Conservation (phyloP, 2,113 vertebrate species). For the Brachyhypopomus gauderio region DNA sequence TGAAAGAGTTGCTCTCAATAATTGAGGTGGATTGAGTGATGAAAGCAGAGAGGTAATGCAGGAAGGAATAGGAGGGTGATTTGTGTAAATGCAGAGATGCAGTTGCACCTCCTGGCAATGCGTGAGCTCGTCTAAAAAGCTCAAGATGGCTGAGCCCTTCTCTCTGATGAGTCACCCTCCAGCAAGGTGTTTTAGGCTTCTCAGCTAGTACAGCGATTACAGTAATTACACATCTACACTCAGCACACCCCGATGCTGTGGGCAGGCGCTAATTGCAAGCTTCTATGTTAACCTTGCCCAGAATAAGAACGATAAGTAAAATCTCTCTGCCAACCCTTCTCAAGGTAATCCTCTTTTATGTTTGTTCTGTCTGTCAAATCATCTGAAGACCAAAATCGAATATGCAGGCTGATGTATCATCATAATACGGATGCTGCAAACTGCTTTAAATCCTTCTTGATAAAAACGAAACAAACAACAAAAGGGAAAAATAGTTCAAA, state of each 20-base stretch:
- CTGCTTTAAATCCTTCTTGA: not conserved
- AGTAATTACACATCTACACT: constrained; percentile 37
- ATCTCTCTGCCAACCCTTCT: not conserved
- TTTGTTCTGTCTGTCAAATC: not conserved
- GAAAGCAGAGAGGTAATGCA: constrained; percentile 38
- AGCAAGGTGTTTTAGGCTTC: constrained; percentile 14
- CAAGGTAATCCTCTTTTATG: not conserved
- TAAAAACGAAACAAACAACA: not conserved
- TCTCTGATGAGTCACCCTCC: constrained; percentile 30
- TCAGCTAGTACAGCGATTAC: constrained; percentile 17
- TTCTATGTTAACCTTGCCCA: constrained; percentile 22
- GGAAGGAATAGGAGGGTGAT: not conserved
- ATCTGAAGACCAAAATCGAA: not conserved
- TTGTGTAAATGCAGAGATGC: constrained; percentile 6
- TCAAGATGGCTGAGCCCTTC: not conserved
- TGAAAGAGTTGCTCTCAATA: constrained; percentile 37
- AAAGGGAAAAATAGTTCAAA: not conserved
- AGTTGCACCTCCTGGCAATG: constrained; percentile 1
- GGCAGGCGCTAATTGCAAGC: constrained; percentile 25
- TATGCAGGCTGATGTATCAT: not conserved
- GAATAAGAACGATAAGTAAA: not conserved
- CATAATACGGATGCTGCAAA: not conserved
- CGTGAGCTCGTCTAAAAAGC: not conserved
- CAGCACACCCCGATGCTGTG: constrained; percentile 9
- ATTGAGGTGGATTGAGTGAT: constrained; percentile 37